These are phyloP conservation scores for Podargus strigoides DNA, from an alignment of 2,797 vertebrate genomes.

Conservation along the genomic window DNA sequence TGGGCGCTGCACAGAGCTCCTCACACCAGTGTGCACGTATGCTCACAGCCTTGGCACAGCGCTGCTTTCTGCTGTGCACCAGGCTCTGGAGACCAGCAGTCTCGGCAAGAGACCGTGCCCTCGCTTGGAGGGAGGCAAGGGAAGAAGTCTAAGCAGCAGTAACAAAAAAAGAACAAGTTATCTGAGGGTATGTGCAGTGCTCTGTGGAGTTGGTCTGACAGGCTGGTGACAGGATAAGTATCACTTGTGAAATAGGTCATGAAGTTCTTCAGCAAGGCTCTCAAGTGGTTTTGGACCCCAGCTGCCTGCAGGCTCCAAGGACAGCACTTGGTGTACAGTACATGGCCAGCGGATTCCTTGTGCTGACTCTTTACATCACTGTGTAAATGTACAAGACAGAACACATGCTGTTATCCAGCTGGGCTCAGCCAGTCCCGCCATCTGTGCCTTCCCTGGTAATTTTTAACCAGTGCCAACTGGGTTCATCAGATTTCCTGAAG, in stretches of 20 bases:
- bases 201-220: not conserved
- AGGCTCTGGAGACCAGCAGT: not conserved
- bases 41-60: not conserved
- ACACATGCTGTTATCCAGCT: no score
- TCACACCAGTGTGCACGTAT: no score
- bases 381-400: no score
- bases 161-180: not conserved
- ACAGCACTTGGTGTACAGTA: no score
- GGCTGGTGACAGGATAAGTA: not conserved
- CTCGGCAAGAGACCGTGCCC: not conserved
- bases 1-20: no score
- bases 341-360: no score
- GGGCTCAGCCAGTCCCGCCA: no score
- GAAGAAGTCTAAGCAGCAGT: not conserved
- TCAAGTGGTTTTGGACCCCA: not conserved
- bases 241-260: not conserved
- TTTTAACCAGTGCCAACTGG: no score
- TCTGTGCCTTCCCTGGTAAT: no score
- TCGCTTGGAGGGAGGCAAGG: not conserved
- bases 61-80: not conserved
- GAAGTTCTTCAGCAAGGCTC: not conserved
- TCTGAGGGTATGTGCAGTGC: not conserved
- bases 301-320: no score
- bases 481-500: no score
- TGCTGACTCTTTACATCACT: no score